Percentiles rank a stretch among this genome's conserved stretches.
Conservation (phyloP, 2,113 vertebrate genomes). For the Melozone crissalis region DNA sequence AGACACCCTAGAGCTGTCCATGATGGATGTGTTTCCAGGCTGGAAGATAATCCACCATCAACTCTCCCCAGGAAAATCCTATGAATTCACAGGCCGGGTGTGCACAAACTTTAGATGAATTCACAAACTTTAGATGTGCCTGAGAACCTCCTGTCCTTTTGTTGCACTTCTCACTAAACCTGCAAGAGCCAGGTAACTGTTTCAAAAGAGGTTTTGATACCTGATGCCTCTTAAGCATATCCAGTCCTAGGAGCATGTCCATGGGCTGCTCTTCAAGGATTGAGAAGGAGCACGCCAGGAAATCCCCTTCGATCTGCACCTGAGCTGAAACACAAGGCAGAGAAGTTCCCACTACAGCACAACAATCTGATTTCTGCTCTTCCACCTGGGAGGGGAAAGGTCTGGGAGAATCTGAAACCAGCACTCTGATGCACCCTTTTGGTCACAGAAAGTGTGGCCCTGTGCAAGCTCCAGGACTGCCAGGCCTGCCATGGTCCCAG, state of each 20-base stretch:
- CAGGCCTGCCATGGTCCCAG: neutral
- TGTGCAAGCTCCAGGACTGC: neutral
- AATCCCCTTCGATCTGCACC: slow-evolving; percentile 98
- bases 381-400: neutral
- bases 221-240: slow-evolving; percentile 99
- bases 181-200: neutral
- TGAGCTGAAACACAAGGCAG: slow-evolving; percentile 81
- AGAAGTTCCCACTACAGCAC: neutral
- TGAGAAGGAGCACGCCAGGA: slow-evolving; percentile 96
- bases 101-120: neutral
- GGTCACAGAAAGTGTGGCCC: neutral
- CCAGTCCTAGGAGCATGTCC: slow-evolving; percentile 98
- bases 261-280: slow-evolving; percentile 98
- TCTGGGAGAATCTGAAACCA: neutral
- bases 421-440: neutral
- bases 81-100: neutral
- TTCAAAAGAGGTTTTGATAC: slow-evolving; percentile 66
- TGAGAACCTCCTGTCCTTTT: neutral
- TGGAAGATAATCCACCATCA: neutral
- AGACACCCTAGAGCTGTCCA: neutral
- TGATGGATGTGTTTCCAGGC: neutral
- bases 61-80: neutral
- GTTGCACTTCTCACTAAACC: neutral
- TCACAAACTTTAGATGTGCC: too few relatives aligned
- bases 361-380: neutral